Evolutionary conservation across 1,140 invertebrate genomes (phyloP).

Genomic region (Magallana gigas): DNA sequence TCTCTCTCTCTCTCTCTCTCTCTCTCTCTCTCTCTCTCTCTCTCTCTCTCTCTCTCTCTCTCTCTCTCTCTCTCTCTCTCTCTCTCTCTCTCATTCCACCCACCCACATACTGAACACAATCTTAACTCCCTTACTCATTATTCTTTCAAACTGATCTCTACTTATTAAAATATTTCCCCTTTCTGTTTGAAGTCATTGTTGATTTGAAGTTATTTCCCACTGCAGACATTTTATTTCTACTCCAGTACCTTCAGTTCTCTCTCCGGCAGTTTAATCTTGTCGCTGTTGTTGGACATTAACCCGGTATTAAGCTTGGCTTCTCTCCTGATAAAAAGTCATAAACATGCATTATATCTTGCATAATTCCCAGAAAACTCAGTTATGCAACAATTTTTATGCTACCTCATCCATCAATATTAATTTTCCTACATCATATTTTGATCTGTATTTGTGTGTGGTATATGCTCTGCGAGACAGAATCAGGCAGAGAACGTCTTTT

Average conservation of each 20-base stretch:
- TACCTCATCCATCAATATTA: constrained; percentile 22
- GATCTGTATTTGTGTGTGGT: constrained; percentile 15
- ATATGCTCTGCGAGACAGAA: neutral
- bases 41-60: no score
- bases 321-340: constrained; percentile 56
- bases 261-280: constrained; percentile 64
- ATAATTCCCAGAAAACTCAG: neutral
- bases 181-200: no score
- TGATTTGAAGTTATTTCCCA: no score
- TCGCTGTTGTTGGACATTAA: constrained; percentile 60
- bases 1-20: no score
- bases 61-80: no score
- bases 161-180: no score
- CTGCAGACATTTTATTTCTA: no score
- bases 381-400: constrained; percentile 18
- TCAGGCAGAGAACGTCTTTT: neutral
- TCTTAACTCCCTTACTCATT: no score
- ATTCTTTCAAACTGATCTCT: no score
- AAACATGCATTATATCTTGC: constrained; percentile 26
- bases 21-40: no score
- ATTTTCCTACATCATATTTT: neutral
- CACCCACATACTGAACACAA: no score
- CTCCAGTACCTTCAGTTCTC: constrained; percentile 61
- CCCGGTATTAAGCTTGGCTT: constrained; percentile 62
- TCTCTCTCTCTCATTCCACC: no score